Percentiles rank a stretch among this genome's conserved stretches.
phyloP scores from a whole-genome alignment of 2,797 vertebrate species.

The Falco berigora region DNA sequence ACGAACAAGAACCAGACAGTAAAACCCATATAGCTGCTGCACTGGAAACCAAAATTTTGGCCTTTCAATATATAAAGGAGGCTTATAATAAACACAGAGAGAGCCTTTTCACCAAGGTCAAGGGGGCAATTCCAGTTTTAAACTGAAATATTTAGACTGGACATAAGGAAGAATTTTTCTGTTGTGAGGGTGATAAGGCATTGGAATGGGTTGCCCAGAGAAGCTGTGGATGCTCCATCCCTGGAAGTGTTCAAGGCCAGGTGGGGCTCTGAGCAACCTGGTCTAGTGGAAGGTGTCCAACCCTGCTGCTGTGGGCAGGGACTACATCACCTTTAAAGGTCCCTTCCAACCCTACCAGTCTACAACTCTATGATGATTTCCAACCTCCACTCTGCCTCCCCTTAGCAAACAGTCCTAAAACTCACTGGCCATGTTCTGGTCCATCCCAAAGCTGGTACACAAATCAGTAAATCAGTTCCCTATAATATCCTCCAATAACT shows the following conservation, averaged over 20 bases:
- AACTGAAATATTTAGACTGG: background rate
- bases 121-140: background rate
- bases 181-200: background rate
- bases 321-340: background rate
- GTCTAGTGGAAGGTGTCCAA: background rate
- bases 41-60: background rate
- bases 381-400: background rate
- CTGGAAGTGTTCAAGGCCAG: background rate
- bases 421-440: background rate
- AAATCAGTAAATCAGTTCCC: background rate
- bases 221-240: no score
- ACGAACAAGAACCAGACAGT: background rate
- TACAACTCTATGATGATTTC: background rate
- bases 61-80: background rate
- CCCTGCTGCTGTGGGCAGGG: background rate
- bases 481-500: background rate
- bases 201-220: background rate
- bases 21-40: background rate
- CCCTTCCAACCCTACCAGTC: background rate
- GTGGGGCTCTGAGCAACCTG: background rate
- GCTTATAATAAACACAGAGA: background rate
- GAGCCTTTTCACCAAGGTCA: background rate
- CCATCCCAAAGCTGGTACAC: background rate
- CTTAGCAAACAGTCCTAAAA: background rate
- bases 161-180: background rate